Conservation (phyloP, 2,888 invertebrate genomes). For the Punctoribates punctum region DNA sequence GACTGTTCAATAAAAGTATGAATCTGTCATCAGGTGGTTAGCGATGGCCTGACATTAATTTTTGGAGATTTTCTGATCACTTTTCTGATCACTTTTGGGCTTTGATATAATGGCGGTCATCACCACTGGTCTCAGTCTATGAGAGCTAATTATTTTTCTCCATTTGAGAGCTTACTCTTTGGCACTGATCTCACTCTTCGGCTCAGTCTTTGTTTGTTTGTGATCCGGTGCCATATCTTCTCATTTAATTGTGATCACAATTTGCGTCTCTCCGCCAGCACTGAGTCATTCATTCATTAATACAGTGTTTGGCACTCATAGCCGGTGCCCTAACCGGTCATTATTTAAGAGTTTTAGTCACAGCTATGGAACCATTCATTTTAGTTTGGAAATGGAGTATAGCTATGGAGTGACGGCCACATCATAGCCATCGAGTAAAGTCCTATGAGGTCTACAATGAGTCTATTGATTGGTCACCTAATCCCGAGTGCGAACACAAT, state of each 20-base stretch:
- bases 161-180: neutral
- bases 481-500: conserved; percentile 25
- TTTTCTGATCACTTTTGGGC: neutral
- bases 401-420: neutral
- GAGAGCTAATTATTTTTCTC: conserved; percentile 24
- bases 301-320: neutral
- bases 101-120: neutral
- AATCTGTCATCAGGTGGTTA: conserved; percentile 38
- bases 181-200: neutral
- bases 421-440: neutral
- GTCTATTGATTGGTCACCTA: conserved; percentile 15
- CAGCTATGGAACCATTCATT: conserved; percentile 14
- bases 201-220: neutral
- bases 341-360: conserved; percentile 30
- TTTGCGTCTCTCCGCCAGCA: neutral
- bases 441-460: neutral
- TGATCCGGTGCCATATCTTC: conserved; percentile 22
- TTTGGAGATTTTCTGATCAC: neutral
- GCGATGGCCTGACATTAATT: conserved; percentile 11
- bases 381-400: conserved; percentile 12
- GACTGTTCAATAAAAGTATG: conserved; percentile 13
- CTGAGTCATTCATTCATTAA: neutral
- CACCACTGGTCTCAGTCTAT: neutral
- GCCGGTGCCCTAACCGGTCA: conserved; percentile 21
- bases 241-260: conserved; percentile 21